Conservation (phyloP, 2,113 vertebrate species). For the Pseudorasbora parva region DNA sequence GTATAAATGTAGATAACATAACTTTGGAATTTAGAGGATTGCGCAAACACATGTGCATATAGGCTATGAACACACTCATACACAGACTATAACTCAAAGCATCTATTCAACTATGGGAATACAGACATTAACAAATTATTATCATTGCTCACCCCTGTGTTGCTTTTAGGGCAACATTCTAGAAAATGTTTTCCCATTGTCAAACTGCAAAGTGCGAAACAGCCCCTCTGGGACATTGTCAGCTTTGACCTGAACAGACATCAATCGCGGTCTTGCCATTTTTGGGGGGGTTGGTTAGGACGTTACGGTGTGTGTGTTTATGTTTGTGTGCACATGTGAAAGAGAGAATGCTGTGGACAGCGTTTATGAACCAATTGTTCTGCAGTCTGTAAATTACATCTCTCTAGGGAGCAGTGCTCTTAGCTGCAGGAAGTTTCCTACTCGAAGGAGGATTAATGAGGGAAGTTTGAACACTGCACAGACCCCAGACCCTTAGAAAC, state of each 20-base stretch:
- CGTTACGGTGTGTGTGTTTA: not conserved
- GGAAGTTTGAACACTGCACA: conserved; percentile 53
- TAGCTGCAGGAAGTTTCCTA: conserved; percentile 55
- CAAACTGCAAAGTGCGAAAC: conserved; percentile 43
- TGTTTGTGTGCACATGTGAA: conserved; percentile 15
- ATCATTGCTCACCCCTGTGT: not conserved
- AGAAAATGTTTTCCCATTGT: conserved; percentile 34
- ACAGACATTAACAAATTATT: not conserved
- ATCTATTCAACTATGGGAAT: not conserved
- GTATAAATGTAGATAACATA: no score
- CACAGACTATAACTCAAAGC: not conserved
- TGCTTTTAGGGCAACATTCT: conserved; percentile 29
- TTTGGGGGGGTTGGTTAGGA: not conserved
- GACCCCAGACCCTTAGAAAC: conserved; percentile 43
- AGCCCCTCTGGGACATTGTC: conserved; percentile 21
- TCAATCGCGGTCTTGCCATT: conserved; percentile 24
- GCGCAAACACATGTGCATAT: no score
- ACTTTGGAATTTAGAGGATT: no score
- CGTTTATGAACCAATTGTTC: conserved; percentile 42
- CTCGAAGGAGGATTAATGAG: conserved; percentile 56
- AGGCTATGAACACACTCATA: not conserved
- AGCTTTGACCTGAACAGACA: conserved; percentile 39
- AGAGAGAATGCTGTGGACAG: conserved; percentile 1
- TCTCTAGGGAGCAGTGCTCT: conserved; percentile 44
- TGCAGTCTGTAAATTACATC: conserved; percentile 52